These are phyloP conservation scores for Galleria mellonella DNA, from an alignment of 1,140 invertebrate species.

Conservation along the genomic window DNA sequence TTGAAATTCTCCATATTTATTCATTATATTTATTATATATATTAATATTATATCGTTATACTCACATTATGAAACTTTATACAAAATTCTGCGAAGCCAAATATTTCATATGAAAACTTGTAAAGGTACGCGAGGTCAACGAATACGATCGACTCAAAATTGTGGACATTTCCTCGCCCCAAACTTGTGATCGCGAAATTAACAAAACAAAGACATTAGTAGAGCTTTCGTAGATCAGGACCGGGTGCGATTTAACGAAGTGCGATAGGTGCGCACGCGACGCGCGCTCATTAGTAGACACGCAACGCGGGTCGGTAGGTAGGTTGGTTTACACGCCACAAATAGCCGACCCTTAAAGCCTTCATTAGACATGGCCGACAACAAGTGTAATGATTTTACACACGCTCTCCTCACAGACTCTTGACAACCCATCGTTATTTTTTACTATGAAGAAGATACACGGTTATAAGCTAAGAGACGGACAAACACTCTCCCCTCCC, in stretches of 20 bases:
- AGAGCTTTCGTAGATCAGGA: constrained; percentile 34
- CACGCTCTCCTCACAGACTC: constrained; percentile 16
- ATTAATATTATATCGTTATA: too few relatives aligned
- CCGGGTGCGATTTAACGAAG: constrained; percentile 46
- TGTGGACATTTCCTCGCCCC: neutral
- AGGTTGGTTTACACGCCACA: constrained; percentile 26
- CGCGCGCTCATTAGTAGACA: constrained; percentile 59
- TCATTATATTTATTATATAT: too few relatives aligned
- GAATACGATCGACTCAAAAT: neutral
- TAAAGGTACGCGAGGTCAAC: too few relatives aligned
- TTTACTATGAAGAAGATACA: too few relatives aligned
- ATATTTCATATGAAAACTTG: too few relatives aligned
- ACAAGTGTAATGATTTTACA: constrained; percentile 41
- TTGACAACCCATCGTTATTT: neutral
- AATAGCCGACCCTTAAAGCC: constrained; percentile 35
- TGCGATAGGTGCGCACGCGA: constrained; percentile 60
- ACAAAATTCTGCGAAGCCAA: too few relatives aligned
- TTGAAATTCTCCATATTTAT: too few relatives aligned
- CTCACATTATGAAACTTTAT: too few relatives aligned
- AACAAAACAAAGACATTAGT: constrained; percentile 41
- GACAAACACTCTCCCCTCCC: too few relatives aligned
- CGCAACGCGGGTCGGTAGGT: constrained; percentile 28
- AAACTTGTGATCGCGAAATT: neutral
- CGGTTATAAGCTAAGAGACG: too few relatives aligned
- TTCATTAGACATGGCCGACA: constrained; percentile 41